Evolutionary conservation across 2,797 vertebrate species (phyloP), one percentile per base, ranked within the genome.

Genomic region (Moxostoma hubbsi): DNA sequence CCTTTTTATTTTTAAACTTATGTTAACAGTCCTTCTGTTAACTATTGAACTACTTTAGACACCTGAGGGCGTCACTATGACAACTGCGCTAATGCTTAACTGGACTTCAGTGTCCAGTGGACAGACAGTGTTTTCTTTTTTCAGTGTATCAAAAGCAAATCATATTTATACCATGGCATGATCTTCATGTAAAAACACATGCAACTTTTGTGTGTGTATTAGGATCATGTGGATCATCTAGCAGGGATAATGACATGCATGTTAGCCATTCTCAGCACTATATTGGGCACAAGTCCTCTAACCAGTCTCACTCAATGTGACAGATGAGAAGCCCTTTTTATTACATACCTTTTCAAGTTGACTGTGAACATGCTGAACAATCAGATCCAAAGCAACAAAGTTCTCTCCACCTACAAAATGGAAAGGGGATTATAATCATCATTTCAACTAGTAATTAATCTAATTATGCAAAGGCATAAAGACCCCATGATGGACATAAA

Each of bases 351-450:
- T 95, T 85, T 95, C 95, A 69, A 95, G 91, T 81, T 95, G 95
- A 85, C 94, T 94, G 88, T 95, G 95, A 46, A 95, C 93, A 0
- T 95, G 95, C 81, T 95, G 94, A 24, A 95, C 94, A 5, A 95
- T 95, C 80, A 95, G 78, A 82, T 95, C 94, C 85, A 95, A 81
- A 0, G 95, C 94, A 7, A 95, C 95, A 86, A 95, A 95, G 87
- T 95, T 95, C 61, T 95, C 94, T n/a, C 95, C 95, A 18, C 94
- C 94, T 95, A 69, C 24, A 65, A 45, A 50, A 85, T 1, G 78
- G 16, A 84, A 6, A 24, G 24, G 2, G 24, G 24, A 24, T 24
- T 24, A 24, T 24, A 2, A 24, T 24, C 24, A 24, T 24, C 0
- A 3, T 24, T 24, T 24, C 24, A 24, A 24, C 24, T 24, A 24